phyloP scores from a whole-genome alignment of 2,888 invertebrate genomes.

The Dromius quadrimaculatus region DNA sequence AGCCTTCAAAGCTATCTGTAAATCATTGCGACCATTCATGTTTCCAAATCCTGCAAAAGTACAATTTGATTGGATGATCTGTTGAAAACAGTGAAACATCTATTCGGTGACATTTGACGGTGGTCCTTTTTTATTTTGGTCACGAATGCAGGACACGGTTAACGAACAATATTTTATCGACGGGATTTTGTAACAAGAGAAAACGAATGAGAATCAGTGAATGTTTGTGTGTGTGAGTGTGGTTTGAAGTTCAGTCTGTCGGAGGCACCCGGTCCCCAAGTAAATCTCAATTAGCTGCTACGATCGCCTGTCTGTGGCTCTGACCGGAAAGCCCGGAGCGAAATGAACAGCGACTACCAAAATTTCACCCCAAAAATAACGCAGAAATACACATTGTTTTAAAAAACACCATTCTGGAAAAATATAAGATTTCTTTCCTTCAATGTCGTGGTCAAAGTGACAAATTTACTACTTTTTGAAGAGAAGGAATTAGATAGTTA shows the following conservation, averaged over 20 bases:
- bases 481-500: too few species aligned
- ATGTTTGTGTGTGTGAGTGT: too few species aligned
- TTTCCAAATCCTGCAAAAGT: not conserved
- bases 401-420: too few species aligned
- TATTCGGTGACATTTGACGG: not conserved
- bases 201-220: slow-evolving; percentile 32
- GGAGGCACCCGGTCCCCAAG: slow-evolving; percentile 27
- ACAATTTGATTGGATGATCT: too few species aligned
- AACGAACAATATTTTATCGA: slow-evolving; percentile 47
- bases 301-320: not conserved
- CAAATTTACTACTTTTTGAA: too few species aligned
- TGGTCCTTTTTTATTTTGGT: not conserved
- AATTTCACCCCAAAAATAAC: too few species aligned
- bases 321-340: not conserved
- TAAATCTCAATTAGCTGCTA: slow-evolving; percentile 37
- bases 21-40: not conserved
- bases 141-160: slow-evolving; percentile 6
- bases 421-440: too few species aligned
- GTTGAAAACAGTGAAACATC: not conserved
- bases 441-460: too few species aligned
- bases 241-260: too few species aligned
- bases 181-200: slow-evolving; percentile 30
- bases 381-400: too few species aligned
- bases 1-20: not conserved
- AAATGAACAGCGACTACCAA: too few species aligned